A percentile compares a stretch with the other conserved stretches of the same genome.
phyloP scores from a whole-genome alignment of 2,113 vertebrate species.

The Dicaeum eximium region DNA sequence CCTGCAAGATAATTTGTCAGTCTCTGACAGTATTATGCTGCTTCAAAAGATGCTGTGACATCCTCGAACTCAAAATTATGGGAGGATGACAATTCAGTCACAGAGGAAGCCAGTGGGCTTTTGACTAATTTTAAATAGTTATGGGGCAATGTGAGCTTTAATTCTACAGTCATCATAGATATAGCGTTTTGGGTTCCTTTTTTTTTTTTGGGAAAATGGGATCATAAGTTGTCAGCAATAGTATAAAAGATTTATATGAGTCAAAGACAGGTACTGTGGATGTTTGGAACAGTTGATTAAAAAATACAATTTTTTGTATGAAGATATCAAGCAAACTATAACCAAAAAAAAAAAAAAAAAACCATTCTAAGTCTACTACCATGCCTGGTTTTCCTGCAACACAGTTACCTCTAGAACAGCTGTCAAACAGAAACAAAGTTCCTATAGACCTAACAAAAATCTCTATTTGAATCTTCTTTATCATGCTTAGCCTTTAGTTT shows the following conservation, averaged over 20 bases:
- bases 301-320: fast-evolving
- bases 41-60: constrained; percentile 8
- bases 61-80: background rate
- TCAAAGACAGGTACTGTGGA: background rate
- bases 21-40: background rate
- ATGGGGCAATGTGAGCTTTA: background rate
- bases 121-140: background rate
- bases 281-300: background rate
- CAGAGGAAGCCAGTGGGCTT: background rate
- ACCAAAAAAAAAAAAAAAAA: background rate
- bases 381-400: background rate
- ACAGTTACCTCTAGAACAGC: background rate
- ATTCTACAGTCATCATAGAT: background rate
- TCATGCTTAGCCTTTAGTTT: background rate
- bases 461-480: background rate
- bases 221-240: background rate
- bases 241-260: background rate
- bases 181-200: background rate
- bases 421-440: background rate
- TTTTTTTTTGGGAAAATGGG: background rate
- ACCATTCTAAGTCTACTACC: background rate
- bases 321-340: background rate
- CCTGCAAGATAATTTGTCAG: constrained; percentile 7
- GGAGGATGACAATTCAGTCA: background rate
- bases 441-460: background rate